These are phyloP conservation scores for Ormyrus pomaceus DNA, from an alignment of 2,888 invertebrate genomes.

Conservation along the genomic window DNA sequence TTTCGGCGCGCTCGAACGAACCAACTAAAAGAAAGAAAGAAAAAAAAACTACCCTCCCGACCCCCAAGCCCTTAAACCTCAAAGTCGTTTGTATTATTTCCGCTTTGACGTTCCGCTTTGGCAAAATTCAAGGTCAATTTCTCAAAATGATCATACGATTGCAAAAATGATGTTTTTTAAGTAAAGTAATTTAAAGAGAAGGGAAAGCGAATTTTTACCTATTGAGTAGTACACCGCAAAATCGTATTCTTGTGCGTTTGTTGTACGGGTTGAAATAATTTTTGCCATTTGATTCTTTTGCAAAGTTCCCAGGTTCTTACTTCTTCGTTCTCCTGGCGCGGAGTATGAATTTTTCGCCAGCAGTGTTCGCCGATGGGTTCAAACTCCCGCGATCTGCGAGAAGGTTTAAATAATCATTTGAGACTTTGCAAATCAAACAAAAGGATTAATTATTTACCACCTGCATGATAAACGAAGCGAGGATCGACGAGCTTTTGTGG, in stretches of 20 bases:
- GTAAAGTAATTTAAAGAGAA: constrained; percentile 43
- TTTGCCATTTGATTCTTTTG: constrained; percentile 38
- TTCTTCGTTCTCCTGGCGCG: not conserved
- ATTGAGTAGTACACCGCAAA: constrained; percentile 53
- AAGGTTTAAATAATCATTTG: constrained; percentile 5
- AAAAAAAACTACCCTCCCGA: not conserved
- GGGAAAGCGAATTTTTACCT: constrained; percentile 50
- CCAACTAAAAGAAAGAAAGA: not conserved
- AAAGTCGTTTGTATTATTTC: constrained; percentile 52
- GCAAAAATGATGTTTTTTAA: constrained; percentile 20
- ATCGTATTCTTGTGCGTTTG: constrained; percentile 44
- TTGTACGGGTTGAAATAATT: constrained; percentile 44
- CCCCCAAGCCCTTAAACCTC: constrained; percentile 22
- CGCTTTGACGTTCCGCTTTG: constrained; percentile 60
- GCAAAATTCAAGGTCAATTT: constrained; percentile 57
- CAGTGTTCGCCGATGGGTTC: not conserved
- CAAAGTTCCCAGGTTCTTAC: constrained; percentile 16
- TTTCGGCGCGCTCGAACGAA: constrained; percentile 49
- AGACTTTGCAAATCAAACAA: constrained; percentile 31
- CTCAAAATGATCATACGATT: constrained; percentile 48
- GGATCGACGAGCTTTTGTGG: constrained; percentile 35
- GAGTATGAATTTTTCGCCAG: constrained; percentile 15
- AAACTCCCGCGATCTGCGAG: not conserved
- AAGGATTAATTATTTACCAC: constrained; percentile 45
- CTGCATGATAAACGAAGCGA: constrained; percentile 43